Base-by-base conservation (phyloP, 2,888 invertebrate genomes). In the Latrodectus elegans region DNA sequence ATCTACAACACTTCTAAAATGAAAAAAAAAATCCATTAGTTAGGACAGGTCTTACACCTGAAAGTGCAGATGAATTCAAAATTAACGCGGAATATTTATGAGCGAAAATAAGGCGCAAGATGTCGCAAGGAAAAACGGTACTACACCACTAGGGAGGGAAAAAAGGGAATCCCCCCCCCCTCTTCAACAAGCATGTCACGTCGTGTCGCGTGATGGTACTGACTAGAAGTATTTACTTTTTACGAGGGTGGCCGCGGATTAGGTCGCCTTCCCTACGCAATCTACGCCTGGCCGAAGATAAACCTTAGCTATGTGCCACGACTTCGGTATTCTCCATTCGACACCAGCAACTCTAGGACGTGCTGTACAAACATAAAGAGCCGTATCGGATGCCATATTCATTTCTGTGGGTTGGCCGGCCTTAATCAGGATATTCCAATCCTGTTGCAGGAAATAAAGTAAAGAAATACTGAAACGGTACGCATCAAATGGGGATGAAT, bases 221-320 rank as follows among this genome's bases (percentile, higher is more conserved):
- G 68, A 53, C 51, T 73, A 74, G 74, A 67, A 82, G 82, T 82
- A 82, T 82, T 82, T 82, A 82, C 82, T 82, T 82, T 60, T 82
- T 82, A 82, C 82, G 82, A 82, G 82, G 82, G 74, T 49, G 52
- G 68, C 51, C 22, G 22, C 15, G 82, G 82, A 74, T 74, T 82
- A 74, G 53, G 55, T 55, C 72, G 17, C 72, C 72, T 52, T 26
- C 74, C 55, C 55, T 51, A 53, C 9, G 38, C 12, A 60, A 68
- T 67, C 74, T 65, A 74, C 67, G 82, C 74, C 55, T 67, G 68
- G 64, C 67, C 53, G 55, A 55, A 82, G 82, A 82, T 82, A 82
- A 75, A 68, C 74, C 82, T 82, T 55, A 53, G 74, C 51, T 52
- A 82, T 82, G 74, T 82, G 82, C 74, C 12, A 17, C 14, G 82